phyloP scores from a whole-genome alignment of 1,140 invertebrate genomes.

The Drosophila biarmipes region DNA sequence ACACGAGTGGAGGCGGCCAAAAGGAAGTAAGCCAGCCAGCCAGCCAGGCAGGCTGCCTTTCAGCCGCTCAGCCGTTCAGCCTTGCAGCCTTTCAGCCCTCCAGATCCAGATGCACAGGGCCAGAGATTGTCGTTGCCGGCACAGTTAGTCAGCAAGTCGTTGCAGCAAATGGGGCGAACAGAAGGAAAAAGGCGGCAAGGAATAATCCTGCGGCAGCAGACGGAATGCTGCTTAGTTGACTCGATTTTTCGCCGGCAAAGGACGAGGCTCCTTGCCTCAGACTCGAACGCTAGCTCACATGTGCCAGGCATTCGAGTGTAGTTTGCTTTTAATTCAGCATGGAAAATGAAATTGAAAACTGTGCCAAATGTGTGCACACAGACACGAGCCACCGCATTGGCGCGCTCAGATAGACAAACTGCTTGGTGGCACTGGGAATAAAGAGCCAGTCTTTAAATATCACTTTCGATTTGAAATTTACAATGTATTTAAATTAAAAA shows the following conservation, averaged over 20 bases:
- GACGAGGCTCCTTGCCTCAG: conserved; percentile 2
- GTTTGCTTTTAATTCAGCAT: conserved; percentile 67
- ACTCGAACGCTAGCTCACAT: conserved; percentile 2
- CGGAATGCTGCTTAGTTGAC: conserved; percentile 40
- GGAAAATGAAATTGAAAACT: conserved; percentile 77
- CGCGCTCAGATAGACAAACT: conserved; percentile 24
- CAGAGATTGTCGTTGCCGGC: conserved; percentile 46
- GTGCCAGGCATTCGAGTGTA: conserved; percentile 49
- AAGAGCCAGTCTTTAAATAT: neutral
- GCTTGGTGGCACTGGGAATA: neutral
- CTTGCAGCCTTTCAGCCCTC: conserved; percentile 3
- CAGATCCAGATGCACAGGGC: conserved; percentile 10
- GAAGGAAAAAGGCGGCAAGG: conserved; percentile 23
- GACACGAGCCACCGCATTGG: conserved; percentile 16
- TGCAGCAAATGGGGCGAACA: conserved; percentile 57
- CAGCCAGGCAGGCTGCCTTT: neutral
- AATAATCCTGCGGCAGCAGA: conserved; percentile 51
- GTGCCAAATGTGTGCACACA: conserved; percentile 59
- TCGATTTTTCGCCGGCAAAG: conserved; percentile 11
- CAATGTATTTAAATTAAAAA: no score
- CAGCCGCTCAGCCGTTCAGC: no score
- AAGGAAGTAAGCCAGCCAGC: conserved; percentile 66
- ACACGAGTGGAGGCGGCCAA: conserved; percentile 68
- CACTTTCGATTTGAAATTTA: neutral
- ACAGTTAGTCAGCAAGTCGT: conserved; percentile 55